These are phyloP conservation scores for Helicoverpa zea DNA, from an alignment of 1,140 invertebrate genomes.

Conservation along the genomic window DNA sequence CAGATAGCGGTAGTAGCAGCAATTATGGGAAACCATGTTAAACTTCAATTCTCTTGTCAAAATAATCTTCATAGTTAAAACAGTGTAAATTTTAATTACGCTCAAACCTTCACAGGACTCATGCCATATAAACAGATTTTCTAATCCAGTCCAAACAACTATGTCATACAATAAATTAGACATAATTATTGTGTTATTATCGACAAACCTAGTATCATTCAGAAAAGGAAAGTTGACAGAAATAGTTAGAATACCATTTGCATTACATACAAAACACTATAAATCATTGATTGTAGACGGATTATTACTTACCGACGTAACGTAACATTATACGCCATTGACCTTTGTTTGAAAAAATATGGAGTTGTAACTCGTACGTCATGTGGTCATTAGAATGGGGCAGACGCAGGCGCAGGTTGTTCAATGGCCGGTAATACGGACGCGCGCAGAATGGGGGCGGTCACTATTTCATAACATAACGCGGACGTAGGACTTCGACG, in stretches of 20 bases:
- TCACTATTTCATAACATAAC: slow-evolving; percentile 73
- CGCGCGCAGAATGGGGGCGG: slow-evolving; percentile 70
- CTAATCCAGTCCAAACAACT: too few species aligned
- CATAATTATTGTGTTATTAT: slow-evolving; percentile 15
- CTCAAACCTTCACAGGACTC: background rate
- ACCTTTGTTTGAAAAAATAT: slow-evolving; percentile 62
- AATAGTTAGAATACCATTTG: slow-evolving; percentile 10
- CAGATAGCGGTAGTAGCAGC: too few species aligned
- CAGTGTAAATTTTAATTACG: too few species aligned
- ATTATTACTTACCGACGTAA: slow-evolving; percentile 29
- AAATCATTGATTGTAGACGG: slow-evolving; percentile 40
- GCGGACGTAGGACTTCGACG: slow-evolving; percentile 52
- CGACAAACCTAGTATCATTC: background rate
- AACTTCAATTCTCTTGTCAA: too few species aligned
- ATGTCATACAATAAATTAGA: too few species aligned
- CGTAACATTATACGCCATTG: slow-evolving; percentile 63
- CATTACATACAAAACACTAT: slow-evolving; percentile 16
- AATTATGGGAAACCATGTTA: too few species aligned
- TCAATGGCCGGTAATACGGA: slow-evolving; percentile 58
- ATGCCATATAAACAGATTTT: background rate
- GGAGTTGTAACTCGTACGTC: slow-evolving; percentile 64
- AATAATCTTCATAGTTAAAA: too few species aligned
- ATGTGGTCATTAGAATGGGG: slow-evolving; percentile 62
- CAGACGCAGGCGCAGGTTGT: slow-evolving; percentile 51
- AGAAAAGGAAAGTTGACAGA: slow-evolving; percentile 36